Evolutionary conservation across 2,888 invertebrate genomes (phyloP).

Genomic region (Trachelus tabidus): DNA sequence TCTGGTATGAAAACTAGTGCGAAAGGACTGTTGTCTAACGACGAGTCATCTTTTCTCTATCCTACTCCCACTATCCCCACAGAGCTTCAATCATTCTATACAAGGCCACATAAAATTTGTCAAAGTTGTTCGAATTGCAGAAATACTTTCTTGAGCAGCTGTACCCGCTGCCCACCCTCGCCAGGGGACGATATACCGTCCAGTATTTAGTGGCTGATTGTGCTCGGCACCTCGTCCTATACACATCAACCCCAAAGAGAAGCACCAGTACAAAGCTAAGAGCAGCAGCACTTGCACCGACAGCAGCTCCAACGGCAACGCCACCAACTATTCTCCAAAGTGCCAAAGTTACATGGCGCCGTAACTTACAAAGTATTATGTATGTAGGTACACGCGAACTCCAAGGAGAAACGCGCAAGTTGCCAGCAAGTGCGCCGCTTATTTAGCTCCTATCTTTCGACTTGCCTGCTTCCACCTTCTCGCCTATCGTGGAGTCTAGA

Average conservation of each 20-base stretch:
- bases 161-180: not conserved
- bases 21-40: too few species aligned
- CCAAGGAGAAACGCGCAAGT: constrained; percentile 41
- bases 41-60: too few species aligned
- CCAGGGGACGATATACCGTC: constrained; percentile 19
- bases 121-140: not conserved
- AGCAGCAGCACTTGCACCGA: not conserved
- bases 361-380: constrained; percentile 50
- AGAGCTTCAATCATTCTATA: not conserved
- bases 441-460: not conserved
- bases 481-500: not conserved
- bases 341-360: constrained; percentile 58
- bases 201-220: constrained; percentile 47
- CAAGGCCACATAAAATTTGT: not conserved
- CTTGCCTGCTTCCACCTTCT: not conserved
- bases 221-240: constrained; percentile 5
- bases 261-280: not conserved
- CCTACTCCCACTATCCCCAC: too few species aligned
- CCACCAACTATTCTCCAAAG: constrained; percentile 54
- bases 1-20: not conserved
- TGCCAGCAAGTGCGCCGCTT: constrained; percentile 29
- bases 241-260: not conserved
- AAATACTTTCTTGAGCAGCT: not conserved
- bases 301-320: constrained; percentile 9
- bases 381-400: constrained; percentile 47